phyloP scores from a whole-genome alignment of 64 coral and sea anemone genomes.

The Pocillopora damicornis region DNA sequence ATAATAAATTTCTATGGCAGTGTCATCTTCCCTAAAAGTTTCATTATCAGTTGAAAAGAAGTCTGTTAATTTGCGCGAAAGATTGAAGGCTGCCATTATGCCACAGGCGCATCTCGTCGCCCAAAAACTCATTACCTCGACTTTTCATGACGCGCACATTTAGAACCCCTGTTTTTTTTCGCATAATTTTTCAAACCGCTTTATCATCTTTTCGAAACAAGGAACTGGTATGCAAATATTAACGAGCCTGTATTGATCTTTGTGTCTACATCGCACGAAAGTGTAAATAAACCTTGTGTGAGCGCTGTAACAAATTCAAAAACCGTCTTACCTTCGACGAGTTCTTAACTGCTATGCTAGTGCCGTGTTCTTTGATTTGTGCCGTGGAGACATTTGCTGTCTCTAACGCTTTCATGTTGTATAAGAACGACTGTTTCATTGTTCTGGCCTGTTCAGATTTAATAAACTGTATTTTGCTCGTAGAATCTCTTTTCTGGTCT shows the following conservation, averaged over 20 bases:
- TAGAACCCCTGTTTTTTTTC: slow-evolving; percentile 2
- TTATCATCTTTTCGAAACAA: background rate
- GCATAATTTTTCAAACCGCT: slow-evolving; percentile 20
- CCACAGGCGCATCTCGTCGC: too few relatives aligned
- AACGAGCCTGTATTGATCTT: slow-evolving; percentile 33
- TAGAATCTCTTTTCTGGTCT: background rate
- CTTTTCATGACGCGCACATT: background rate
- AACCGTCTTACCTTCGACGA: slow-evolving; percentile 28
- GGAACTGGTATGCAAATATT: slow-evolving; percentile 51
- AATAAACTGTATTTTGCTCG: slow-evolving; percentile 27
- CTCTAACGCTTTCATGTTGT: slow-evolving; percentile 6
- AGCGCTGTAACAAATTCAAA: slow-evolving; percentile 1
- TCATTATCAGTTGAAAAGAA: too few relatives aligned
- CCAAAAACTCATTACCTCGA: background rate
- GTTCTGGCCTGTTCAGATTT: slow-evolving; percentile 26
- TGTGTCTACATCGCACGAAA: slow-evolving; percentile 20
- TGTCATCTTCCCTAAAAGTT: too few relatives aligned
- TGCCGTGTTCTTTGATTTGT: slow-evolving; percentile 3
- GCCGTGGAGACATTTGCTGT: background rate
- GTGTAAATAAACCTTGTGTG: slow-evolving; percentile 25
- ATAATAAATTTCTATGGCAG: too few relatives aligned
- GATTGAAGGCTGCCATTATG: too few relatives aligned
- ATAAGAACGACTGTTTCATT: slow-evolving; percentile 22
- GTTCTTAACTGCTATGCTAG: slow-evolving; percentile 2
- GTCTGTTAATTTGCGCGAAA: too few relatives aligned